Conservation (phyloP, 2,797 vertebrate species). For the Coilia nasus region DNA sequence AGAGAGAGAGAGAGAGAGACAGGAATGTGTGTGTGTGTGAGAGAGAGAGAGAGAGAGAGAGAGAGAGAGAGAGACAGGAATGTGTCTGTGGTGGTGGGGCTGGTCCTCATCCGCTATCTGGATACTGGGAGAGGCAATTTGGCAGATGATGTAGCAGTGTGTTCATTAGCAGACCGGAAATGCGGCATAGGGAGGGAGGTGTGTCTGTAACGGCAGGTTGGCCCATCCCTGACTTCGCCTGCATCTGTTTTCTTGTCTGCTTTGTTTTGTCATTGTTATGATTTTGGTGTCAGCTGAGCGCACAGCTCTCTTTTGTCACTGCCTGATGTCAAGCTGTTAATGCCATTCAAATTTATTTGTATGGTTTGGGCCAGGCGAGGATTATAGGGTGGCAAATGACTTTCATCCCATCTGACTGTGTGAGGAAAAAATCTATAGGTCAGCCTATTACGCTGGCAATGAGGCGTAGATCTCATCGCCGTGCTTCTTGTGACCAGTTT, state of each 20-base stretch:
- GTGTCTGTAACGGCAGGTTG: conserved; percentile 29
- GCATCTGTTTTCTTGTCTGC: conserved; percentile 31
- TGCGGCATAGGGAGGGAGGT: neutral
- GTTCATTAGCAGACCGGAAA: conserved; percentile 41
- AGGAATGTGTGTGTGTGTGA: too few species aligned
- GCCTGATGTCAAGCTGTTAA: neutral
- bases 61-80: too few species aligned
- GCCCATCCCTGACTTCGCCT: conserved; percentile 26
- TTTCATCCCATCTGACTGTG: neutral
- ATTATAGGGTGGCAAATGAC: neutral
- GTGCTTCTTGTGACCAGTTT: neutral
- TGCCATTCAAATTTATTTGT: neutral
- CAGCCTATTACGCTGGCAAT: neutral
- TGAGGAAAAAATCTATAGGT: conserved; percentile 7
- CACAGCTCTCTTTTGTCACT: neutral
- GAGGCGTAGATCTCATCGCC: neutral
- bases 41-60: neutral
- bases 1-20: too few species aligned
- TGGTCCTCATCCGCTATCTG: conserved; percentile 32
- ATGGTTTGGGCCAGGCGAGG: neutral
- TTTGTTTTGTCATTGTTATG: neutral
- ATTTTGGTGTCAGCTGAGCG: neutral
- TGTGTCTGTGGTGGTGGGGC: conserved; percentile 18
- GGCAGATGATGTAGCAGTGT: conserved; percentile 32
- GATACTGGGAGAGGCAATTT: conserved; percentile 40